Conservation (phyloP, 2,797 vertebrate genomes). For the Argentina silus region DNA sequence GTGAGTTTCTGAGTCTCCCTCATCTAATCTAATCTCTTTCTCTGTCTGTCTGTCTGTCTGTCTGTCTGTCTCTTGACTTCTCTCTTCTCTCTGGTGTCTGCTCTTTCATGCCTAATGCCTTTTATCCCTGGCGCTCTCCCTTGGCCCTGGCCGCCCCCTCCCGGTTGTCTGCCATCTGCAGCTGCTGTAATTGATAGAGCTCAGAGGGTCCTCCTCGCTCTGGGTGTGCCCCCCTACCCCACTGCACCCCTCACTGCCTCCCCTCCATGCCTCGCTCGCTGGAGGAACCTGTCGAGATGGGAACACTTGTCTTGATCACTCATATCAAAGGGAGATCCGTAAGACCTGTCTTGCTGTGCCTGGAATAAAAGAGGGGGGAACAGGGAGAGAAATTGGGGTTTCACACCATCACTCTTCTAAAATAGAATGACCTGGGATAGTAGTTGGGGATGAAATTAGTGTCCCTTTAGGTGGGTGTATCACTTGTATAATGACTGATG, state of each 20-base stretch:
- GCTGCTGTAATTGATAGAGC: slow-evolving; percentile 22
- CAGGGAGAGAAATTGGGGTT: neutral
- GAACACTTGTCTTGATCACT: slow-evolving; percentile 37
- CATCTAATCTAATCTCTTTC: no score
- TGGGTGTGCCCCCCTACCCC: neutral
- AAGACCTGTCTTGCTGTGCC: slow-evolving; percentile 9
- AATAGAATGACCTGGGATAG: no score
- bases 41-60: neutral
- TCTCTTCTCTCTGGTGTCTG: slow-evolving; percentile 2
- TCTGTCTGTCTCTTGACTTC: neutral
- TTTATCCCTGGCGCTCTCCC: slow-evolving; percentile 6
- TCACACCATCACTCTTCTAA: neutral
- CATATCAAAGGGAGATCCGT: slow-evolving; percentile 19
- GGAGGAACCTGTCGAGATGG: slow-evolving; percentile 7
- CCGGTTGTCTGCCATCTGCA: neutral
- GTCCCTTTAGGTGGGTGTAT: no score
- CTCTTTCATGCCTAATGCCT: slow-evolving; percentile 27
- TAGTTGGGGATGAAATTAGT: no score
- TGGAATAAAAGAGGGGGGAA: neutral
- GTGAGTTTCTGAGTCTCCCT: no score
- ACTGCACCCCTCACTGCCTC: neutral
- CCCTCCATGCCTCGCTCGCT: neutral
- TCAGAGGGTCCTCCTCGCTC: neutral
- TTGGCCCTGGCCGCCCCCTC: neutral
- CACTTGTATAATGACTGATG: no score